phyloP scores from a whole-genome alignment of 2,888 invertebrate species.

The Ischnus inquisitorius region DNA sequence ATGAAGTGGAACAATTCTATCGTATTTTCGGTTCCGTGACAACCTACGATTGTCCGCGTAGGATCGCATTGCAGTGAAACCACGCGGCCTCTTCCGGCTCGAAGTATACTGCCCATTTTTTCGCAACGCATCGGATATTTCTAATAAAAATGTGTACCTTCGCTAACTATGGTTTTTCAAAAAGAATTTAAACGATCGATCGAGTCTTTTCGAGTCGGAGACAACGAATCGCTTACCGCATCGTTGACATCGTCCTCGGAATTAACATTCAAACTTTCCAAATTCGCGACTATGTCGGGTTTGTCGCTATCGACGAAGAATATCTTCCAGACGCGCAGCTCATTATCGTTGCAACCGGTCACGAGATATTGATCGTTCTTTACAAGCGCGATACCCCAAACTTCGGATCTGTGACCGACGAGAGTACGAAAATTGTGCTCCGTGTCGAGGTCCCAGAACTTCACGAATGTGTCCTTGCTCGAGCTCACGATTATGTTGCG shows the following conservation, averaged over 20 bases:
- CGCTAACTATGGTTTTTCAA: neutral
- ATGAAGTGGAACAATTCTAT: slow-evolving; percentile 95
- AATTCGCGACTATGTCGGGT: slow-evolving; percentile 84
- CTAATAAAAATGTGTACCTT: slow-evolving; percentile 64
- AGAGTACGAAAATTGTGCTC: slow-evolving; percentile 98
- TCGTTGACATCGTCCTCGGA: slow-evolving; percentile 87
- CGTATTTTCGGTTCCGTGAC: slow-evolving; percentile 93
- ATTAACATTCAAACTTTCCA: slow-evolving; percentile 86
- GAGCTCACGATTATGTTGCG: slow-evolving; percentile 91
- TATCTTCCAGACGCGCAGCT: slow-evolving; percentile 94
- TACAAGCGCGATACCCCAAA: slow-evolving; percentile 94
- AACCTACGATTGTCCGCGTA: slow-evolving; percentile 91
- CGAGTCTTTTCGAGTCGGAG: neutral
- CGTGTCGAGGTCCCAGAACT: slow-evolving; percentile 98
- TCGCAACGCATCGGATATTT: slow-evolving; percentile 91
- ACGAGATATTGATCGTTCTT: slow-evolving; percentile 93
- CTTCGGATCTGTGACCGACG: slow-evolving; percentile 94
- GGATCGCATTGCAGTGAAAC: slow-evolving; percentile 91
- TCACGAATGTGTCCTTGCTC: slow-evolving; percentile 97
- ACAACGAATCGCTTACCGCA: slow-evolving; percentile 85
- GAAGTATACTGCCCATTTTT: slow-evolving; percentile 92
- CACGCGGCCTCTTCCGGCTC: slow-evolving; percentile 93
- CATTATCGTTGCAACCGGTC: slow-evolving; percentile 95
- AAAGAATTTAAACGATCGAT: slow-evolving; percentile 15
- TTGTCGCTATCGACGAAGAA: slow-evolving; percentile 86